Evolutionary conservation across 2,888 invertebrate genomes (phyloP).

Genomic region (Phlogophora meticulosa): DNA sequence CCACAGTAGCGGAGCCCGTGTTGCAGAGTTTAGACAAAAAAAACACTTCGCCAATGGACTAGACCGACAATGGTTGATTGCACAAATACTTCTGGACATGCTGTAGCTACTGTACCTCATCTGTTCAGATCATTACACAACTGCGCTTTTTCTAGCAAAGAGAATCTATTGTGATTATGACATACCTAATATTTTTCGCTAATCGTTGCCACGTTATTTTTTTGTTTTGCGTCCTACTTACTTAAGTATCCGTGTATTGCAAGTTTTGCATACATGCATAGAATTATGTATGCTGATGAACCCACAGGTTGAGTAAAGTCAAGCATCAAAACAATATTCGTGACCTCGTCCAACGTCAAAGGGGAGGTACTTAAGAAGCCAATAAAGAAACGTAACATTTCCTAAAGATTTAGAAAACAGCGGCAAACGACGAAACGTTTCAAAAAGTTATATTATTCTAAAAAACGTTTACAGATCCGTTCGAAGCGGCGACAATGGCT

Average conservation of each 20-base stretch:
- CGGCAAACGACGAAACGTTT: slow-evolving; percentile 11
- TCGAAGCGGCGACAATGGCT: slow-evolving; percentile 59
- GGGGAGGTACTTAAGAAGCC: neutral
- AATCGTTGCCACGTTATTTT: neutral
- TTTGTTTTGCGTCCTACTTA: slow-evolving; percentile 7
- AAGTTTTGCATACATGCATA: slow-evolving; percentile 38
- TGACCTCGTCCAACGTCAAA: neutral
- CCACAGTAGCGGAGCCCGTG: too few relatives aligned
- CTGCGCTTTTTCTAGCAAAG: neutral
- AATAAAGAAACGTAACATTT: slow-evolving; percentile 1
- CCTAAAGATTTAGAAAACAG: slow-evolving; percentile 9
- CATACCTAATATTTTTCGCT: slow-evolving; percentile 5
- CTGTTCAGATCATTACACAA: neutral
- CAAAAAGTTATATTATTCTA: slow-evolving; percentile 12
- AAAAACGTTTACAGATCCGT: slow-evolving; percentile 45
- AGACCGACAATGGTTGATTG: neutral
- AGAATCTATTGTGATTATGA: slow-evolving; percentile 3
- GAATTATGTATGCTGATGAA: neutral
- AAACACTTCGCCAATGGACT: neutral
- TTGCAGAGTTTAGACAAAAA: neutral
- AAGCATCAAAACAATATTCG: neutral
- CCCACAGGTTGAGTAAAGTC: neutral
- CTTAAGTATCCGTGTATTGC: slow-evolving; percentile 8
- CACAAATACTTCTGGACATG: neutral
- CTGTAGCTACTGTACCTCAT: too few relatives aligned